Evolutionary conservation across 1,140 invertebrate genomes (phyloP), one percentile per base, ranked within the genome.

Genomic region (Anthonomus grandis): DNA sequence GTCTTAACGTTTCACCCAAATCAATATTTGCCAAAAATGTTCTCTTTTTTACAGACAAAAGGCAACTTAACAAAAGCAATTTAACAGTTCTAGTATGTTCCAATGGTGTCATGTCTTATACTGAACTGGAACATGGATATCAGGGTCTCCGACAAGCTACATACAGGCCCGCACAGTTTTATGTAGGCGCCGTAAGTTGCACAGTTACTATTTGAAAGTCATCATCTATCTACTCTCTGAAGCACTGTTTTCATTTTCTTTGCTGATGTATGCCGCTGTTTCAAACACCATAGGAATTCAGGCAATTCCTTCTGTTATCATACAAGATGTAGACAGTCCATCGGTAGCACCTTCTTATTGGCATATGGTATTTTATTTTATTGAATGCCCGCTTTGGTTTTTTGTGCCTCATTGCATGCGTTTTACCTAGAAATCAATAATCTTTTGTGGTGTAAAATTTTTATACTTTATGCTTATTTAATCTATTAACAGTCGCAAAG

Each of bases 111-210:
- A 91, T 92, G 89, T 92, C 89, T 74, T 92, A 92, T 75, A 91
- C 89, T 70, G 89, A 92, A 79, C 75, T 91, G 66, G 90, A 92
- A 80, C 87, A 89, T 79, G 90, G 89, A 52, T 91, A 92, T 79
- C 89, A 91, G 81, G 89, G 85, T 59, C 78, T 87, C 63, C 80
- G 83, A 64, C 84, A 85, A 70, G 79, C 83, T 61, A 73, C 78
- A 66, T 59, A 47, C 24, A 64, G 70, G 62, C 68, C 70, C 44
- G 65, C 70, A 51, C 81, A 85, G 62, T 88, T 87, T 75, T 89
- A 70, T 67, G 67, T 74, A 55, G 72, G 70, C 38, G 60, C 68
- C 57, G 72, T 74, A 66, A 72, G 72, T 72, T 34, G 37, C 39
- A 50, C 31, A 34, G 50, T 23, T 12, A 48, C 13, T 45, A 48